Conservation (phyloP, 2,113 vertebrate genomes). For the Cygnus atratus region DNA sequence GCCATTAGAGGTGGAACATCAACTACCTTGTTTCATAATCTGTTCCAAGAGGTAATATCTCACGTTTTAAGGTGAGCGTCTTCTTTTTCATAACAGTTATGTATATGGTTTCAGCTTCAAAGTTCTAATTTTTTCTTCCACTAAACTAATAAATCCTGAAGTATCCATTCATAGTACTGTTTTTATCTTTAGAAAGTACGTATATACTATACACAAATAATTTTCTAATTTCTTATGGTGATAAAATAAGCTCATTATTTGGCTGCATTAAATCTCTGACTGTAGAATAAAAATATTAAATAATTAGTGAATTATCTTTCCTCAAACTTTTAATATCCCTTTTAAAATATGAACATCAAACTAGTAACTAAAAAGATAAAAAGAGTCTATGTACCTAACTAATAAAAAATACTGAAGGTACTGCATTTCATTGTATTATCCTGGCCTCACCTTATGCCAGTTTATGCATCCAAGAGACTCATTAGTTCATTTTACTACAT, state of each 20-base stretch:
- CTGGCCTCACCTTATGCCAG: background rate
- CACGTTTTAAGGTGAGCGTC: background rate
- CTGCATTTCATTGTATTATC: background rate
- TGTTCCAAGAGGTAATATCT: background rate
- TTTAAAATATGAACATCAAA: background rate
- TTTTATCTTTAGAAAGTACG: background rate
- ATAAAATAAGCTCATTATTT: background rate
- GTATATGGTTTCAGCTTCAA: background rate
- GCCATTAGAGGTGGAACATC: background rate
- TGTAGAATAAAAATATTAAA: background rate
- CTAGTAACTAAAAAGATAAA: background rate
- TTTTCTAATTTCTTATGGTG: background rate
- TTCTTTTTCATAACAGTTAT: background rate
- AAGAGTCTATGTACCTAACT: background rate
- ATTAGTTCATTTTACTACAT: background rate
- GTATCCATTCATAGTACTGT: background rate
- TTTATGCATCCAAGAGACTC: background rate
- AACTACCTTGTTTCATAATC: background rate
- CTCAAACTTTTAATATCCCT: background rate
- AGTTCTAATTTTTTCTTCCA: background rate
- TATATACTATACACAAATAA: background rate
- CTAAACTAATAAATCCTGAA: background rate
- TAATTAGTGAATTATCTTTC: background rate
- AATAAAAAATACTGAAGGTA: background rate
- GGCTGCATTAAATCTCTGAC: background rate